These are phyloP conservation scores for Myotis planiceps DNA, from an alignment of 2,797 vertebrate genomes.

Conservation along the genomic window DNA sequence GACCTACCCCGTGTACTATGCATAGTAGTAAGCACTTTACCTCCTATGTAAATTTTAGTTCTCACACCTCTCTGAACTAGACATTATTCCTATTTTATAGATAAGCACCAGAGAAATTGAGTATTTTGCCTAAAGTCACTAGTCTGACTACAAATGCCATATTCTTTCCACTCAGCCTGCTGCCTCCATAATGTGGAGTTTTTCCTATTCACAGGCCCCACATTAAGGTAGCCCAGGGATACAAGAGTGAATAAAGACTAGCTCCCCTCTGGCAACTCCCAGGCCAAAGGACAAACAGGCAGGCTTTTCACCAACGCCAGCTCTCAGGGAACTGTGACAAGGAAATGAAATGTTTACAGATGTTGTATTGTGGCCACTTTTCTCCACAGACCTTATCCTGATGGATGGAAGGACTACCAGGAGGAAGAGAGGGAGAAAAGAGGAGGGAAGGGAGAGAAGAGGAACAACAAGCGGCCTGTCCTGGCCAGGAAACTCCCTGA, in stretches of 20 bases:
- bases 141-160: neutral
- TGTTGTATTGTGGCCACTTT: neutral
- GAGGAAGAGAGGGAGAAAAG: neutral
- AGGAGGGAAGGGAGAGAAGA: neutral
- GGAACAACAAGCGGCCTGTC: neutral
- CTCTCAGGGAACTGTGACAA: neutral
- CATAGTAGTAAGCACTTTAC: neutral
- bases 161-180: neutral
- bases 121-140: neutral
- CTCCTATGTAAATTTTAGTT: neutral
- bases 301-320: neutral
- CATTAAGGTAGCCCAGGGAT: neutral
- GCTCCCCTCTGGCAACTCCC: neutral
- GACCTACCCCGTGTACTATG: neutral
- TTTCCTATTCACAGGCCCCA: neutral
- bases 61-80: neutral
- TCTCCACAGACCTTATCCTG: neutral
- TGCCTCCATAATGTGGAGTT: neutral
- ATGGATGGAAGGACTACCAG: neutral
- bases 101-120: constrained; percentile 27
- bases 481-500: neutral
- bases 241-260: neutral
- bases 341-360: neutral
- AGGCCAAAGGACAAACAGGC: neutral
- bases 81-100: constrained; percentile 6